Percentiles rank a stretch among this genome's conserved stretches.
Evolutionary conservation across 2,888 invertebrate species (phyloP).

Genomic region (Xiphydria camelus): DNA sequence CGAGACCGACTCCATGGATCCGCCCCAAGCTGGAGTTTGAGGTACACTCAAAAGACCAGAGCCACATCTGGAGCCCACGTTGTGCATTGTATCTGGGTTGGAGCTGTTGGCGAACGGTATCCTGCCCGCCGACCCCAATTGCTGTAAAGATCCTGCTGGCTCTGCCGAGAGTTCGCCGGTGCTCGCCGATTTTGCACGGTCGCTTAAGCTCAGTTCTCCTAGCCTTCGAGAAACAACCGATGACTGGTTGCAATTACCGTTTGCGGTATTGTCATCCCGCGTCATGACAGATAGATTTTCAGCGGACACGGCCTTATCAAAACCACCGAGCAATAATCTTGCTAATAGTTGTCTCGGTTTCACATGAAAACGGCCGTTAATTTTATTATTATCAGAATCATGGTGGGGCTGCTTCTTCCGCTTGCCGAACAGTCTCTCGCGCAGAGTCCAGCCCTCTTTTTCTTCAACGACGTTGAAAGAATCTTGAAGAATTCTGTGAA

Average conservation of each 20-base stretch:
- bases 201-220: slow-evolving; percentile 29
- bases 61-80: slow-evolving; percentile 2
- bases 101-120: slow-evolving; percentile 5
- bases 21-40: slow-evolving; percentile 45
- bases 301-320: slow-evolving; percentile 46
- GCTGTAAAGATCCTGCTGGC: not conserved
- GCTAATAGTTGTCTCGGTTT: slow-evolving; percentile 14
- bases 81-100: slow-evolving; percentile 8
- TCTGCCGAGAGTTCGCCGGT: slow-evolving; percentile 45
- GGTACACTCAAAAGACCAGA: slow-evolving; percentile 13
- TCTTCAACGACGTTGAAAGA: slow-evolving; percentile 34
- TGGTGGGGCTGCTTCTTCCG: slow-evolving; percentile 5
- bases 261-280: slow-evolving; percentile 1
- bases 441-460: slow-evolving; percentile 14
- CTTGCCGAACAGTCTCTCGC: slow-evolving; percentile 24
- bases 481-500: slow-evolving; percentile 46
- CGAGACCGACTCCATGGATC: slow-evolving; percentile 46
- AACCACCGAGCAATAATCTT: slow-evolving; percentile 26
- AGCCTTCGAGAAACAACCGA: slow-evolving; percentile 3
- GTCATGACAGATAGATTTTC: slow-evolving; percentile 40
- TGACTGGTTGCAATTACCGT: slow-evolving; percentile 15
- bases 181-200: slow-evolving; percentile 51
- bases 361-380: not conserved
- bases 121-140: not conserved
- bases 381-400: not conserved